A percentile compares a stretch with the other conserved stretches of the same genome.
Evolutionary conservation across 2,797 vertebrate genomes (phyloP).

Genomic region (Tenualosa ilisha): DNA sequence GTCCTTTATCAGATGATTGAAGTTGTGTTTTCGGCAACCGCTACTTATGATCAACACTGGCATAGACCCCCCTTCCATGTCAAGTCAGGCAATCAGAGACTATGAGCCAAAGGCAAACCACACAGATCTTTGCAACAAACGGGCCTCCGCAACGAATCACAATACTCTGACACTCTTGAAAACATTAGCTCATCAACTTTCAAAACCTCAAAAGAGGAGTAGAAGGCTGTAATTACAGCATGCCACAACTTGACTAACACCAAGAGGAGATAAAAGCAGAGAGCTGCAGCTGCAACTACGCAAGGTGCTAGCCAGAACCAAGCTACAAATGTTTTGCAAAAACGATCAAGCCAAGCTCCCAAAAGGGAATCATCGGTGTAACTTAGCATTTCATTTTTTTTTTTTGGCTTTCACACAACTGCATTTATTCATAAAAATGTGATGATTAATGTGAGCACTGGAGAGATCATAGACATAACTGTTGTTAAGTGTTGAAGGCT

Average conservation of each 20-base stretch:
- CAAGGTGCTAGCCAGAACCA: background rate
- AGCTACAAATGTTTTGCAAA: background rate
- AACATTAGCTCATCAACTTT: constrained; percentile 24
- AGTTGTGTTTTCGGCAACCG: background rate
- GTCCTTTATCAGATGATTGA: background rate
- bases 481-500: background rate
- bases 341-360: background rate
- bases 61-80: background rate
- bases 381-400: background rate
- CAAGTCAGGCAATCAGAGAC: constrained; percentile 10
- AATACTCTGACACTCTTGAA: constrained; percentile 28
- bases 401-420: no score
- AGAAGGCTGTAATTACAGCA: constrained; percentile 22
- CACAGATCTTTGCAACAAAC: constrained; percentile 23
- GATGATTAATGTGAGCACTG: no score
- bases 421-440: no score
- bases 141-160: constrained; percentile 27
- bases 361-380: background rate
- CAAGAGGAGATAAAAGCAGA: background rate
- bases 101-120: constrained; percentile 21
- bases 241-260: constrained; percentile 35
- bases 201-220: background rate
- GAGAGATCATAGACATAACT: no score
- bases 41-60: background rate
- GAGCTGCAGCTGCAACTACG: background rate